Evolutionary conservation across 2,113 vertebrate species (phyloP).

Genomic region (Natator depressus): DNA sequence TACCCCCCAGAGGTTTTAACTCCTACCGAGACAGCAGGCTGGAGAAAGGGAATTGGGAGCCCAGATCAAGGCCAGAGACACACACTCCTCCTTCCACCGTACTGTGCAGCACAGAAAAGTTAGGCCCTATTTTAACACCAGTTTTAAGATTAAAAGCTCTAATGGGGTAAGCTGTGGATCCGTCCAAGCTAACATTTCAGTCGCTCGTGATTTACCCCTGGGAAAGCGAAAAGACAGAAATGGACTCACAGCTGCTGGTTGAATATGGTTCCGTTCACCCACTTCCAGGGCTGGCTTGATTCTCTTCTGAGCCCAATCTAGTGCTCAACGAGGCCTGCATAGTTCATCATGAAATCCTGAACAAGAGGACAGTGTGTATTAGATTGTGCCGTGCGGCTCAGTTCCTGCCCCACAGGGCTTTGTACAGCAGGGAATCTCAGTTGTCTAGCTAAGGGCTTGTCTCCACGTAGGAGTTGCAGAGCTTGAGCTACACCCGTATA

Average conservation of each 20-base stretch:
- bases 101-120: too few species aligned
- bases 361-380: background rate
- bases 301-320: conserved; percentile 53
- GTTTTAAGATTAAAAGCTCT: background rate
- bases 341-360: conserved; percentile 50
- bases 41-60: too few species aligned
- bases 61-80: background rate
- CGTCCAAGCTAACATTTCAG: background rate
- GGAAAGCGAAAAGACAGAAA: background rate
- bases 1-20: too few species aligned
- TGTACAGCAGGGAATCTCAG: background rate
- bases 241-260: conserved; percentile 25
- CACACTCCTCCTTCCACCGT: too few species aligned
- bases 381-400: background rate
- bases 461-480: too few species aligned
- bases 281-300: conserved; percentile 11
- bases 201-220: background rate
- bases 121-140: too few species aligned
- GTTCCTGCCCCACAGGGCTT: background rate
- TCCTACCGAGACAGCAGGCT: too few species aligned
- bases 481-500: background rate
- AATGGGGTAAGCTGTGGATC: background rate
- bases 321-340: background rate
- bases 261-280: conserved; percentile 17
- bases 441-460: background rate